A percentile compares a stretch with the other conserved stretches of the same genome.
phyloP scores from a whole-genome alignment of 2,113 vertebrate species.

The Plectropomus leopardus region DNA sequence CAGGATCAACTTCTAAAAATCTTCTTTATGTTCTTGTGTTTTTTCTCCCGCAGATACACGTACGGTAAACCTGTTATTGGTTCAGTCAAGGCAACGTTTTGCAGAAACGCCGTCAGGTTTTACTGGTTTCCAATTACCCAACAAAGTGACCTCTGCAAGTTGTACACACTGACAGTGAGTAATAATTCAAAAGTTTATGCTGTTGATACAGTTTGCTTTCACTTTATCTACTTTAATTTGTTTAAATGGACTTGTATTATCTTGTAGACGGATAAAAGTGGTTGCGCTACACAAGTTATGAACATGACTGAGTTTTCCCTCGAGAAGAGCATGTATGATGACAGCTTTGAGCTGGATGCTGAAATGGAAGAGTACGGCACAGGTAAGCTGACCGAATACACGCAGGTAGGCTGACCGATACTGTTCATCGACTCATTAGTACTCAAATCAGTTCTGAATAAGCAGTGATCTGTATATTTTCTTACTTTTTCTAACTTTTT shows the following conservation, averaged over 20 bases:
- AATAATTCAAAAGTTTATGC: not conserved
- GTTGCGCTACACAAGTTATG: conserved; percentile 73
- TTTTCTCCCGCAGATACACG: conserved; percentile 78
- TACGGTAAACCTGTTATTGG: conserved; percentile 85
- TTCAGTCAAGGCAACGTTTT: conserved; percentile 65
- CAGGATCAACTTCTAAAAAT: not conserved
- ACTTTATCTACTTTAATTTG: no score
- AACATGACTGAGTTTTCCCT: conserved; percentile 42
- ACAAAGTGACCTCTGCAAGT: conserved; percentile 58
- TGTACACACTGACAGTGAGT: conserved; percentile 72
- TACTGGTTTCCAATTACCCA: not conserved
- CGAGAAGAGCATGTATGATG: not conserved
- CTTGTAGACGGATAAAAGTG: conserved; percentile 78
- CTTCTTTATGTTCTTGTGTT: not conserved
- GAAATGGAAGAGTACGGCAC: conserved; percentile 82
- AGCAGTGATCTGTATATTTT: conserved; percentile 10
- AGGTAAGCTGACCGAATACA: conserved; percentile 60
- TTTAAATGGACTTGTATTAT: not conserved
- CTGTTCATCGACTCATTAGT: not conserved
- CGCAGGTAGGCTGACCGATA: rapidly evolving
- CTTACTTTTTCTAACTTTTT: no score
- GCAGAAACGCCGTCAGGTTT: conserved; percentile 5
- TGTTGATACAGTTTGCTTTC: not conserved
- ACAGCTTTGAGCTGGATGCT: conserved; percentile 50
- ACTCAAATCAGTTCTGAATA: not conserved